phyloP scores from a whole-genome alignment of 2,888 invertebrate species.

The Agriotes lineatus region DNA sequence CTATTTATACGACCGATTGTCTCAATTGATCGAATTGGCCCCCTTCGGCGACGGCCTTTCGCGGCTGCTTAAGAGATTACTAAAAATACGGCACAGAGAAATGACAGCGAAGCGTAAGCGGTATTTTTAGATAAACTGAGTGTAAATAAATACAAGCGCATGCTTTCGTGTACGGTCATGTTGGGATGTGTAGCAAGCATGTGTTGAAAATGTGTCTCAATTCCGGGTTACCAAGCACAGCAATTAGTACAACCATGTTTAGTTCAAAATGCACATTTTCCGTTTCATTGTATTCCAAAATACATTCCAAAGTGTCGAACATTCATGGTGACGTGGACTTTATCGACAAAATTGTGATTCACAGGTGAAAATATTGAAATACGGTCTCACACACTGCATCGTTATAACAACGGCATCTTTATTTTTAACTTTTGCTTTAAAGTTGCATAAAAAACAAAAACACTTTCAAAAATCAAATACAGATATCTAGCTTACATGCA shows the following conservation, averaged over 20 bases:
- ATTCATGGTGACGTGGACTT: constrained; percentile 15
- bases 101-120: constrained; percentile 28
- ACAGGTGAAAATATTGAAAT: constrained; percentile 21
- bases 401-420: constrained; percentile 34
- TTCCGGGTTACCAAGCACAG: constrained; percentile 28
- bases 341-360: constrained; percentile 19
- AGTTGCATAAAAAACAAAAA: too few species aligned
- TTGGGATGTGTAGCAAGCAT: constrained; percentile 14
- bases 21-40: constrained; percentile 4
- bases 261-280: constrained; percentile 23
- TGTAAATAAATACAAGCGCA: constrained; percentile 31
- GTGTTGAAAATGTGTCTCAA: constrained; percentile 24
- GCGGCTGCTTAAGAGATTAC: not conserved
- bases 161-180: constrained; percentile 20
- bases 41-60: not conserved
- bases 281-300: not conserved
- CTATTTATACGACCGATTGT: constrained; percentile 22
- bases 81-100: constrained; percentile 8
- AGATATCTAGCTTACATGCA: too few species aligned
- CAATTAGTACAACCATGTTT: constrained; percentile 40
- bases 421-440: too few species aligned
- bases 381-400: constrained; percentile 33
- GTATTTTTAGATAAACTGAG: constrained; percentile 30
- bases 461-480: too few species aligned
- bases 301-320: not conserved